Evolutionary conservation across 2,888 invertebrate species (phyloP).

Genomic region (Andricus quercusramuli): DNA sequence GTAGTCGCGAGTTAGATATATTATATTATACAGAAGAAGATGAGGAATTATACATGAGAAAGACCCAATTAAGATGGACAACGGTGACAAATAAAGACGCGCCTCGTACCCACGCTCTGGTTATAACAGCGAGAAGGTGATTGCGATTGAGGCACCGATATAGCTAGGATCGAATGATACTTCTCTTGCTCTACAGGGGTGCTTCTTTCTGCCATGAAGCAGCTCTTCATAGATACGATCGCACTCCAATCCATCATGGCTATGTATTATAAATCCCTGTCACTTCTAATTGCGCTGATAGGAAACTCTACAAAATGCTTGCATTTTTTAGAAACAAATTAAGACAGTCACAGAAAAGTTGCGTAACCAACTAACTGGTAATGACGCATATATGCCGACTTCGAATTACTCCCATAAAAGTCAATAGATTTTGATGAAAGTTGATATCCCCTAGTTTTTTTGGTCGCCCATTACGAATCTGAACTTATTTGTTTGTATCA

Average conservation of each 20-base stretch:
- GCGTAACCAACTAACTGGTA: no score
- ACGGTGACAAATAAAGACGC: slow-evolving; percentile 61
- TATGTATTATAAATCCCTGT: neutral
- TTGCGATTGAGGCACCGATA: slow-evolving; percentile 45
- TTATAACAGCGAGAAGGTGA: slow-evolving; percentile 27
- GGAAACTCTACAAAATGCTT: neutral
- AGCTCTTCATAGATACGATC: slow-evolving; percentile 21
- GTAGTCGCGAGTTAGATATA: slow-evolving; percentile 27
- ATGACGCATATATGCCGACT: no score
- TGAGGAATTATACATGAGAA: slow-evolving; percentile 22
- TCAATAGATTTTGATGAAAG: no score
- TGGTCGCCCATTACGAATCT: no score
- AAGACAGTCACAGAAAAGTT: neutral
- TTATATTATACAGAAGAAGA: neutral
- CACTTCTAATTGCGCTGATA: neutral
- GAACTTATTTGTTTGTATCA: no score
- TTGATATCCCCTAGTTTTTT: no score
- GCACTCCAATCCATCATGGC: slow-evolving; percentile 10
- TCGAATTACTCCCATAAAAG: no score
- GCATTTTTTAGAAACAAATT: neutral
- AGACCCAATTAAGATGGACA: slow-evolving; percentile 55
- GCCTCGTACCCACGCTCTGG: slow-evolving; percentile 55
- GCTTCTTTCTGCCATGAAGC: slow-evolving; percentile 43
- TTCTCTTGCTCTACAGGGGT: slow-evolving; percentile 46
- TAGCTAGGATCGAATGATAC: slow-evolving; percentile 44